Conservation (phyloP, 2,888 invertebrate genomes). For the Anodontia alba region DNA sequence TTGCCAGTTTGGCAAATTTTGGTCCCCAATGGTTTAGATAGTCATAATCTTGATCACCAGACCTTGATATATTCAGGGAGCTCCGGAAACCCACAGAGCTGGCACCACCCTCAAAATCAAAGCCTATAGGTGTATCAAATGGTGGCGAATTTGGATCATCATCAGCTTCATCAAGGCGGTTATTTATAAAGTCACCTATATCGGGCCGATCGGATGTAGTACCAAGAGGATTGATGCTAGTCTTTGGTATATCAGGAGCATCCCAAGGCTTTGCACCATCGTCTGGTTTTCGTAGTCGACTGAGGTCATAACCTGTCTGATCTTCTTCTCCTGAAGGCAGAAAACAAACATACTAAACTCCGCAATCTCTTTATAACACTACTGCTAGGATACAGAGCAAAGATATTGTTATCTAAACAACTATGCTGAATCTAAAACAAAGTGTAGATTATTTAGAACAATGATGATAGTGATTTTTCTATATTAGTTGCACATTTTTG, state of each 20-base stretch:
- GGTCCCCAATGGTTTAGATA: slow-evolving; percentile 99
- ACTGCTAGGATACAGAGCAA: too few relatives aligned
- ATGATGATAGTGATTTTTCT: too few relatives aligned
- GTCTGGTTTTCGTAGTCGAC: slow-evolving; percentile 96
- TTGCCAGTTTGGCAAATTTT: slow-evolving; percentile 97
- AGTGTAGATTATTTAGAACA: too few relatives aligned
- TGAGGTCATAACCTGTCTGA: slow-evolving; percentile 99
- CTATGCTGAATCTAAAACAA: too few relatives aligned
- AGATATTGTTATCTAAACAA: background rate
- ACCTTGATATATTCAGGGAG: slow-evolving; percentile 91
- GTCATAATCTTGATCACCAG: slow-evolving; percentile 98
- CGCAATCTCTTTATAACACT: too few relatives aligned
- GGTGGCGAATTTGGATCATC: slow-evolving; percentile 99
- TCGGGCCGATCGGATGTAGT: slow-evolving; percentile 75
- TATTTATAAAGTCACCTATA: slow-evolving; percentile 97
- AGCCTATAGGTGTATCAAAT: slow-evolving; percentile 98
- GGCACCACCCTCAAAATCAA: slow-evolving; percentile 97
- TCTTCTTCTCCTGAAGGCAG: slow-evolving; percentile 90
- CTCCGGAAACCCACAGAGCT: slow-evolving; percentile 98
- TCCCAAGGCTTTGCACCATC: slow-evolving; percentile 49
- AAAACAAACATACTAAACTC: background rate
- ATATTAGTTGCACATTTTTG: too few relatives aligned
- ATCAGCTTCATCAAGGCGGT: slow-evolving; percentile 97
- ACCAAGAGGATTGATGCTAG: slow-evolving; percentile 54
- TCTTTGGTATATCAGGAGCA: slow-evolving; percentile 43